phyloP scores from a whole-genome alignment of 2,797 vertebrate species.

The Telmatherina bonti region DNA sequence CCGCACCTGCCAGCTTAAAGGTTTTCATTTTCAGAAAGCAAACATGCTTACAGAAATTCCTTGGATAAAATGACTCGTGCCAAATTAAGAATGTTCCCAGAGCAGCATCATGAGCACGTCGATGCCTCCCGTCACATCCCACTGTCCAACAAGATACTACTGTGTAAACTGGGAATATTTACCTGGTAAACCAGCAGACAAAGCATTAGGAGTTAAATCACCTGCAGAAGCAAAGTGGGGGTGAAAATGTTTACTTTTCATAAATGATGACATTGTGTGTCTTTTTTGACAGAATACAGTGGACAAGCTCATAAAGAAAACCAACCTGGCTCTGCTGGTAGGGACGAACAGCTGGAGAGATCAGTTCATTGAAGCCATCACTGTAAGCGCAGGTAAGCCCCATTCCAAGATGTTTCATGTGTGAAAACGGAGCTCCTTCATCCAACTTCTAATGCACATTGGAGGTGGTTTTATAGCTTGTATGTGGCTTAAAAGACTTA shows the following conservation, averaged over 20 bases:
- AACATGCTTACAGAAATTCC: not conserved
- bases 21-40: not conserved
- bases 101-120: too few relatives aligned
- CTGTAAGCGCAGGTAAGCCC: slow-evolving; percentile 95
- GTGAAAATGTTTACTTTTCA: not conserved
- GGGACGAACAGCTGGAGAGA: slow-evolving; percentile 99
- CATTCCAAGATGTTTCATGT: not conserved
- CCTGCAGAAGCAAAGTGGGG: not conserved
- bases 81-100: not conserved
- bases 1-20: too few relatives aligned
- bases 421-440: not conserved
- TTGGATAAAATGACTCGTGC: not conserved
- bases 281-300: slow-evolving; percentile 90
- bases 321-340: slow-evolving; percentile 97
- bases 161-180: too few relatives aligned
- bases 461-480: slow-evolving; percentile 6
- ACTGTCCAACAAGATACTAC: too few relatives aligned
- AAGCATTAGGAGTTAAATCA: not conserved
- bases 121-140: too few relatives aligned
- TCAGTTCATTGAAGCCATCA: slow-evolving; percentile 99
- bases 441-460: slow-evolving; percentile 4
- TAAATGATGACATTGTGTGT: not conserved
- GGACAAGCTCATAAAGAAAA: slow-evolving; percentile 99
- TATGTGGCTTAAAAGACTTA: slow-evolving; percentile 5
- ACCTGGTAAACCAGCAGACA: not conserved